These are phyloP conservation scores for Periparus ater DNA, from an alignment of 2,797 vertebrate species.

Conservation along the genomic window DNA sequence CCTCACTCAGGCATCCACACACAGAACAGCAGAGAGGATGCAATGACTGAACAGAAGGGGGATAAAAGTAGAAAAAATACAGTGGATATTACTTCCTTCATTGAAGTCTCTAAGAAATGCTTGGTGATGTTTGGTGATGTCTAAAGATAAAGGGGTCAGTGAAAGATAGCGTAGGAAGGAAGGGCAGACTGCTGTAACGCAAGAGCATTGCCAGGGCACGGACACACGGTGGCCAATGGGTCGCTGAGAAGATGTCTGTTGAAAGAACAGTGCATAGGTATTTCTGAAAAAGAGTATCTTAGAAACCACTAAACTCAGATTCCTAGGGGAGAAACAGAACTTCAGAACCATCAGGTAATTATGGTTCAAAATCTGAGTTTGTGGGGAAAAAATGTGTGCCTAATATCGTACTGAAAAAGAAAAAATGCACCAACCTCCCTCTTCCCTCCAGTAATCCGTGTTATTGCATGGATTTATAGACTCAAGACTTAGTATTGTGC, in stretches of 20 bases:
- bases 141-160: not conserved
- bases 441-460: too few species aligned
- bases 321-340: not conserved
- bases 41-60: not conserved
- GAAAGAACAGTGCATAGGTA: not conserved
- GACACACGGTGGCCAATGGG: rapidly evolving
- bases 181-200: not conserved
- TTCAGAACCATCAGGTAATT: not conserved
- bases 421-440: rapidly evolving
- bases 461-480: not conserved
- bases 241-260: not conserved
- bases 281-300: not conserved
- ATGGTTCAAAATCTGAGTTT: not conserved
- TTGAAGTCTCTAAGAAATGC: not conserved
- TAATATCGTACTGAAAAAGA: rapidly evolving
- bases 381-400: not conserved
- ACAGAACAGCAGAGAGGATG: not conserved
- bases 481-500: not conserved
- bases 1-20: not conserved
- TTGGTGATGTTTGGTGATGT: not conserved
- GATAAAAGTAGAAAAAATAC: not conserved
- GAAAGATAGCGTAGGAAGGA: not conserved
- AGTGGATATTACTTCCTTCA: not conserved
- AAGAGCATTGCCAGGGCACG: not conserved
- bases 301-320: not conserved